Evolutionary conservation across 2,888 invertebrate genomes (phyloP), one percentile per base, ranked within the genome.

Genomic region (Allygus modestus): DNA sequence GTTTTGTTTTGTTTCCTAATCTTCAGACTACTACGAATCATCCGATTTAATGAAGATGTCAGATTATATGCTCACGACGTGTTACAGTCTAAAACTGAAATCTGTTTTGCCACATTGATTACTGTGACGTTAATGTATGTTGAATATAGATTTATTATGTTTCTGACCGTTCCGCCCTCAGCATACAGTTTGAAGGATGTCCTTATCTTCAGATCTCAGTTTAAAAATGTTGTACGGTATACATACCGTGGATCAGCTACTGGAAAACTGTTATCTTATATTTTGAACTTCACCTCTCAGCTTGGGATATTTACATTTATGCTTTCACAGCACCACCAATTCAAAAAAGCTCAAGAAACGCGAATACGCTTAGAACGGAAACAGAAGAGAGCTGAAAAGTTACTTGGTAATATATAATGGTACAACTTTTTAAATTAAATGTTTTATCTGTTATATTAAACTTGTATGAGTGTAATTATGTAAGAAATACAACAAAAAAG

Each of bases 261-360:
- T 4, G 71, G 71, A 12, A 37, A 71, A 71, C 11, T 71, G 20
- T 71, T 71, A 12, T 37, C 71, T 41, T 71, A 37, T 31, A n/a
- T 20, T 71, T 20, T 71, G 20, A 71, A 37, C 15, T 71, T 71
- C 15, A 71, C 71, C n/a, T 71, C 71, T 41, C 71, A 71, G 17
- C 33, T 71, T 71, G 71, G 71, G 12, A 71, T 71, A 11, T 71
- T 71, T 23, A 20, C 71, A 23, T 41, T 71, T 17, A 71, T 71
- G 41, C n/a, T 71, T 2, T 71, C 71, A 7, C 71, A 37, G 20
- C 1, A 33, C 20, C 71, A 71, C 41, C 41, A 71, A n/a, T 71
- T 20, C 71, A 71, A 71, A n/a, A 37, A 41, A 41, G 71, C 65
- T 65, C 65, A n/a, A n/a, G n/a, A n/a, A n/a, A n/a, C n/a, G n/a